Base-by-base conservation (phyloP, 1,140 invertebrate genomes). In the Trachymyrmex cornetzi region DNA sequence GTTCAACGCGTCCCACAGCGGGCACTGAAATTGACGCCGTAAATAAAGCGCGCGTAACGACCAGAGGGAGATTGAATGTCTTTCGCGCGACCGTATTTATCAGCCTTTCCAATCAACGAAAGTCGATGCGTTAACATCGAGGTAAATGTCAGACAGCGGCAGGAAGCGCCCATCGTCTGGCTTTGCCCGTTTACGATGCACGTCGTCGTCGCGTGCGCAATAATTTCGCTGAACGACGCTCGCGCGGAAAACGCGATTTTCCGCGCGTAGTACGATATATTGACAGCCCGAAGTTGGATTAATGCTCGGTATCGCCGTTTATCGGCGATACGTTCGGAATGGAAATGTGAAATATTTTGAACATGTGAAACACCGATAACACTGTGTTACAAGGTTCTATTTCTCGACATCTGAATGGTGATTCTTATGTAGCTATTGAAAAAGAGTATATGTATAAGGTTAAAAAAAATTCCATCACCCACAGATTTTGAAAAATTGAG, bases 361-460 rank as follows among this genome's bases (percentile, higher is more conserved):
- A 90, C 67, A 48, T 88, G 88, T 88, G 88, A 89, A 77, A 59
- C 77, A 89, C 66, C 87, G 80, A 88, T 88, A 88, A 87, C 38
- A 11, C 38, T 11, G 38, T 44, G 11, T 44, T 44, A 44, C 11
- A 11, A 44, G 11, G 9, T 44, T 11, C 38, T 44, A 11, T 44
- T 44, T 12, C 9, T 12, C 38, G 9, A 9, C 38, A 44, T 44
- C 34, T 9, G 11, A 44, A 44, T 44, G 38, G 38, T 44, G 11
- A 44, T 44, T 44, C 38, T 44, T 44, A 44, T 44, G 38, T 44
- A 44, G 38, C 38, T 44, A 9, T 44, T 44, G 11, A 12, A 44
- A 11, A 12, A 44, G 7, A 44, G 3, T 44, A 12, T 44, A 44
- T 44, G 1, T 44, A 44, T 12, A 44, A 44, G 1, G 9, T 44